A percentile compares a stretch with the other conserved stretches of the same genome.
These are phyloP conservation scores for Calcarius lapponicus DNA, from an alignment of 2,797 vertebrate species.

Conservation along the genomic window DNA sequence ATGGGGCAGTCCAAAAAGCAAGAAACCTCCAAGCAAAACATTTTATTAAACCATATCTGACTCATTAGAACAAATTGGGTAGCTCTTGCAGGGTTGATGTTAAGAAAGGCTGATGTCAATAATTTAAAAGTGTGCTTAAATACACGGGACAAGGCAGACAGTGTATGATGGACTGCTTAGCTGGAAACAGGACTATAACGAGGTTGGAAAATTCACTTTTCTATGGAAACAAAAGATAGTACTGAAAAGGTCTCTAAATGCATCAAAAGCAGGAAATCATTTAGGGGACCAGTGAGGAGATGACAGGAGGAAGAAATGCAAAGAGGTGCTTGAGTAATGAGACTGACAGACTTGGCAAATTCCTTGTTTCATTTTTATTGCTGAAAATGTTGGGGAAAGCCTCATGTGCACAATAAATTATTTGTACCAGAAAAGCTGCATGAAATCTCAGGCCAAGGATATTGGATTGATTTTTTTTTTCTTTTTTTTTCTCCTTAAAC, in stretches of 20 bases:
- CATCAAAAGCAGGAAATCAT: neutral
- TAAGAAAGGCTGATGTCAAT: neutral
- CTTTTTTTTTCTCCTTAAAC: neutral
- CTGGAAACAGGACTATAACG: neutral
- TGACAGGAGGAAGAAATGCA: neutral
- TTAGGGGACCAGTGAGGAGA: neutral
- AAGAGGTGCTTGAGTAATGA: neutral
- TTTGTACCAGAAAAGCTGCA: neutral
- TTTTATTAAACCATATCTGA: neutral
- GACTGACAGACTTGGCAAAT: neutral
- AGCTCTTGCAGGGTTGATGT: neutral
- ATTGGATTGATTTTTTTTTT: neutral
- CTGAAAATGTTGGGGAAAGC: neutral
- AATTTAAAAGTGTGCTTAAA: neutral
- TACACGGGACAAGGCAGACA: neutral
- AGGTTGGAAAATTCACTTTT: neutral
- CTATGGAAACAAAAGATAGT: neutral
- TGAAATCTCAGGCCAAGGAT: neutral
- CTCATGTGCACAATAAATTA: neutral
- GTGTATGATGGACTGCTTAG: neutral
- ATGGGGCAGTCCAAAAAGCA: neutral
- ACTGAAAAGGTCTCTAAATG: neutral
- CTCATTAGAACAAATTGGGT: neutral
- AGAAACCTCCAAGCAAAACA: neutral
- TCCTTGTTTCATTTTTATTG: neutral